Evolutionary conservation across 2,888 invertebrate species (phyloP).

Genomic region (Blastobasis lacticolella): DNA sequence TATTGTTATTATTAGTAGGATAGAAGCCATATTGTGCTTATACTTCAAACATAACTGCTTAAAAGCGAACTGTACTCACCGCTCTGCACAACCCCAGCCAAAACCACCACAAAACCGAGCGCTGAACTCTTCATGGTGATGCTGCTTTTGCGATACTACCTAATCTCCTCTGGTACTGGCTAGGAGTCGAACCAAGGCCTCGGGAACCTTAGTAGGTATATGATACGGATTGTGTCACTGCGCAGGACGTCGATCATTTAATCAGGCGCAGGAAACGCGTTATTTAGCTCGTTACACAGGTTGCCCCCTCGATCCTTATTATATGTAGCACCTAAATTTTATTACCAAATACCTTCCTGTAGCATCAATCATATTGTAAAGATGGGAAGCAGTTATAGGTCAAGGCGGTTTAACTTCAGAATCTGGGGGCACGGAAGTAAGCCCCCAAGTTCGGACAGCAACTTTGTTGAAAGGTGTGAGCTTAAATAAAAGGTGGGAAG

Average conservation of each 20-base stretch:
- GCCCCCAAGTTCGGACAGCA: no score
- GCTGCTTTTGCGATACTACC: neutral
- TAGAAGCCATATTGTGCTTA: no score
- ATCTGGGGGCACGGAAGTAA: no score
- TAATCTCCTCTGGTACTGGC: neutral
- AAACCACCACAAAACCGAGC: constrained; percentile 27
- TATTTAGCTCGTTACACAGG: constrained; percentile 1
- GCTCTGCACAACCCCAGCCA: constrained; percentile 31
- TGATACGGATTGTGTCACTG: constrained; percentile 11
- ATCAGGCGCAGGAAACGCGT: constrained; percentile 1
- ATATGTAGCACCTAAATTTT: no score
- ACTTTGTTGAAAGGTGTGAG: no score
- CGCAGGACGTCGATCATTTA: constrained; percentile 2
- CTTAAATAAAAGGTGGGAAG: no score
- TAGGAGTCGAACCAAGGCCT: neutral
- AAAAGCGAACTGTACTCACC: constrained; percentile 32
- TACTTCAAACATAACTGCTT: neutral
- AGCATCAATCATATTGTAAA: no score
- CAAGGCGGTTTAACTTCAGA: no score
- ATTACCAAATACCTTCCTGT: no score
- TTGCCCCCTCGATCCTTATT: neutral
- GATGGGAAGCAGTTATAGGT: no score
- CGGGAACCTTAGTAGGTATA: constrained; percentile 1
- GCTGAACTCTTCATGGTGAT: constrained; percentile 15
- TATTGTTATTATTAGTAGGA: no score